Conservation (phyloP, 2,797 vertebrate species). For the Falco rusticolus region DNA sequence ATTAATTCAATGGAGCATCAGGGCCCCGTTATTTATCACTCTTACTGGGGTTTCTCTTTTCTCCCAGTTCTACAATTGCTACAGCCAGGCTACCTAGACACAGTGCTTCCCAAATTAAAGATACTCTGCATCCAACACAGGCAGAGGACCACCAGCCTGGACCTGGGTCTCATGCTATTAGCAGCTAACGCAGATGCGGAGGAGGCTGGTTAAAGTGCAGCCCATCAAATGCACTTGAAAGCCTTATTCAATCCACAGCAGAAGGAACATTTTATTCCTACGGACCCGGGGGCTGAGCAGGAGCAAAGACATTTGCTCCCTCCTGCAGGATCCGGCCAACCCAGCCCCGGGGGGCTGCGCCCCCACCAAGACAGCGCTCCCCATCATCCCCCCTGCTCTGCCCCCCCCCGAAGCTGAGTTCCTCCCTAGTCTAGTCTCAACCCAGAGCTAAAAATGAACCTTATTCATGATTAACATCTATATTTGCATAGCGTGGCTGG, state of each 20-base stretch:
- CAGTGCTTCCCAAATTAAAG: background rate
- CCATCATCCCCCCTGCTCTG: background rate
- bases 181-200: accelerated
- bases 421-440: conserved; percentile 13
- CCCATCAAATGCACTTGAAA: background rate
- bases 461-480: conserved; percentile 38
- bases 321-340: background rate
- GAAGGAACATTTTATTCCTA: conserved; percentile 12
- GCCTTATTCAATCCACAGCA: background rate
- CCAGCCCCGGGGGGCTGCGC: background rate
- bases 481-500: conserved; percentile 49
- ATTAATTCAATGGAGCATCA: conserved; percentile 57
- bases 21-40: conserved; percentile 38
- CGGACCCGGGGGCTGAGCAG: background rate
- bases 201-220: background rate
- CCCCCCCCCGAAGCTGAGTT: background rate
- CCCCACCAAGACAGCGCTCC: background rate
- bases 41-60: background rate
- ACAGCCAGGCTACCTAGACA: background rate
- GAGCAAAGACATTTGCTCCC: background rate
- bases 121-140: background rate
- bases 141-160: background rate
- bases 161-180: background rate
- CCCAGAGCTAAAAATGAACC: conserved; percentile 18
- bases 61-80: background rate